Base-by-base conservation (phyloP, 2,113 vertebrate species). In the Rallus limicola region DNA sequence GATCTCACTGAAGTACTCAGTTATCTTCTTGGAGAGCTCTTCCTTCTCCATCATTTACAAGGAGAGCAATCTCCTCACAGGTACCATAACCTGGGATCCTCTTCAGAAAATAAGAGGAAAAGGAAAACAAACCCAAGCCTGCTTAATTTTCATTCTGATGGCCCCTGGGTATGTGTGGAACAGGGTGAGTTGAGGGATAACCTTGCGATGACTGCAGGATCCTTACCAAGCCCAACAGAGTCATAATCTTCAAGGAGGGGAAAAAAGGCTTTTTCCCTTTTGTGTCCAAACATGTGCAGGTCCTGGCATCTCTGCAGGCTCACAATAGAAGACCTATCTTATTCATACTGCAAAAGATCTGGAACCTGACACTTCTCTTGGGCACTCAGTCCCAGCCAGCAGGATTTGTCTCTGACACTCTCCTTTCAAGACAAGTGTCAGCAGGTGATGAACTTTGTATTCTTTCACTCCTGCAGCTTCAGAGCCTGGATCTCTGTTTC, bases 361-460 rank as follows among this genome's bases (percentile, higher is more conserved):
- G 93, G 94, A 85, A 79, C 79, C 90, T 97, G 84, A 95, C 86
- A 84, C 91, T 97, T 72, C 56, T 92, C 78, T 64, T 70, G 84
- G 85, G 79, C 90, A 89, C 59, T 94, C 82, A 87, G 63, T 87
- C 87, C 80, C 80, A 88, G 53, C 72, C 2, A 6, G 67, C 90
- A 95, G 82, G 95, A 95, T 76, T 89, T 90, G 85, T 42, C 76
- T 94, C 95, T 64, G 56, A 72, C 59, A 29, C 93, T 94, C 86
- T 90, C 46, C 68, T 80, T 93, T 84, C 86, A 64, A 95, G 75
- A 84, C 50, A 62, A 94, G 90, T 82, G 94, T 91, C 96, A 93
- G 95, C 93, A 95, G 96, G 95, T 92, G 86, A 75, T 69, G 78
- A 97, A 97, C 96, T 97, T 95, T 86, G 77, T 93, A 89, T 97